These are phyloP conservation scores for Bungarus multicinctus DNA, from an alignment of 2,113 vertebrate species.

Conservation along the genomic window DNA sequence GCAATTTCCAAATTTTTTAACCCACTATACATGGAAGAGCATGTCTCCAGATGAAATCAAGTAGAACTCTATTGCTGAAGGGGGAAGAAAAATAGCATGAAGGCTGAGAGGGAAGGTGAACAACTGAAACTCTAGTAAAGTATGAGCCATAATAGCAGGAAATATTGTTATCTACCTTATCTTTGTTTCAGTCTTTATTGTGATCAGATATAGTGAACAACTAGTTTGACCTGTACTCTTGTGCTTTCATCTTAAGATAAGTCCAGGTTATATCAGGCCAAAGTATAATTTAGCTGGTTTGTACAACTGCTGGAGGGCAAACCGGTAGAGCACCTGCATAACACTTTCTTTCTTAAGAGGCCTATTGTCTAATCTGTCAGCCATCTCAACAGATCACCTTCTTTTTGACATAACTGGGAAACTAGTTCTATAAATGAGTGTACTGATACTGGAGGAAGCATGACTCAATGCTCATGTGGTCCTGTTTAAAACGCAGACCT, in stretches of 20 bases:
- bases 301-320: conserved; percentile 65
- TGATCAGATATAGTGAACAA: neutral
- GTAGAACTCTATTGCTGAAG: neutral
- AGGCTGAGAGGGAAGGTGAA: neutral
- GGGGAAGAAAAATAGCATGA: neutral
- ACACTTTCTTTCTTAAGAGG: conserved; percentile 58
- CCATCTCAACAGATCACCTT: conserved; percentile 54
- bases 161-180: neutral
- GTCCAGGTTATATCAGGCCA: conserved; percentile 12
- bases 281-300: conserved; percentile 25
- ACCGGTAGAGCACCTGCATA: conserved; percentile 54
- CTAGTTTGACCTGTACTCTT: neutral
- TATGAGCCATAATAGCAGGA: conserved; percentile 15
- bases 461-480: conserved; percentile 48
- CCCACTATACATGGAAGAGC: neutral
- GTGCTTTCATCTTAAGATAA: conserved; percentile 26
- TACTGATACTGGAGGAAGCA: conserved; percentile 52
- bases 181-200: neutral
- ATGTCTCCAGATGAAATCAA: conserved; percentile 4
- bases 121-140: neutral
- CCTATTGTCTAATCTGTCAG: conserved; percentile 69
- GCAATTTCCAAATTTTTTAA: neutral
- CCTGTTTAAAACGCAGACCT: conserved; percentile 33
- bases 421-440: conserved; percentile 57
- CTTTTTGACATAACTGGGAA: conserved; percentile 66